Percentiles rank a stretch among this genome's conserved stretches.
Evolutionary conservation across 2,888 invertebrate genomes (phyloP).

Genomic region (Griposia aprilina): DNA sequence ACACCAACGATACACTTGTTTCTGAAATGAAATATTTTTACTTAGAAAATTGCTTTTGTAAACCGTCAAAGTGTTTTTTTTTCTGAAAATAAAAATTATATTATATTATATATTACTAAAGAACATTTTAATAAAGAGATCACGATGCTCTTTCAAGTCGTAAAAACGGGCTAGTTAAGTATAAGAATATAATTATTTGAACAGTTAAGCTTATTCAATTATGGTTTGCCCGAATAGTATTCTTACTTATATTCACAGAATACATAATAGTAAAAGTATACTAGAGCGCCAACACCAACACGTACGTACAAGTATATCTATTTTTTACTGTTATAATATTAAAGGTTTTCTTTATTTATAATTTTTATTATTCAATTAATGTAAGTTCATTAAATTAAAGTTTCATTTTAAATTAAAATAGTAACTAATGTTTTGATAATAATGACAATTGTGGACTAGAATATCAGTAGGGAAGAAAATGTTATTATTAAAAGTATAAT

Average conservation of each 20-base stretch:
- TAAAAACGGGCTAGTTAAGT: neutral
- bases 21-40: too few species aligned
- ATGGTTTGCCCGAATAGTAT: neutral
- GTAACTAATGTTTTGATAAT: neutral
- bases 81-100: too few species aligned
- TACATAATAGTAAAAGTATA: too few species aligned
- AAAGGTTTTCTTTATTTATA: neutral
- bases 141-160: neutral
- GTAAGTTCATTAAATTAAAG: neutral
- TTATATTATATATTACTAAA: too few species aligned
- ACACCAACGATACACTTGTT: too few species aligned
- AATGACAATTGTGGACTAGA: neutral
- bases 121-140: neutral
- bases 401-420: neutral
- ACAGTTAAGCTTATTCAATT: neutral
- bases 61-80: too few species aligned
- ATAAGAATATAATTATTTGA: neutral
- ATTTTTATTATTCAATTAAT: neutral
- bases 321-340: neutral
- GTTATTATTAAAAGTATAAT: conserved; percentile 28
- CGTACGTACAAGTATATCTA: neutral
- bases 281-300: neutral
- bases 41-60: too few species aligned
- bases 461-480: conserved; percentile 27
- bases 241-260: neutral